A percentile compares a stretch with the other conserved stretches of the same genome.
Conservation (phyloP, 1,140 invertebrate species). For the Camponotus pennsylvanicus region DNA sequence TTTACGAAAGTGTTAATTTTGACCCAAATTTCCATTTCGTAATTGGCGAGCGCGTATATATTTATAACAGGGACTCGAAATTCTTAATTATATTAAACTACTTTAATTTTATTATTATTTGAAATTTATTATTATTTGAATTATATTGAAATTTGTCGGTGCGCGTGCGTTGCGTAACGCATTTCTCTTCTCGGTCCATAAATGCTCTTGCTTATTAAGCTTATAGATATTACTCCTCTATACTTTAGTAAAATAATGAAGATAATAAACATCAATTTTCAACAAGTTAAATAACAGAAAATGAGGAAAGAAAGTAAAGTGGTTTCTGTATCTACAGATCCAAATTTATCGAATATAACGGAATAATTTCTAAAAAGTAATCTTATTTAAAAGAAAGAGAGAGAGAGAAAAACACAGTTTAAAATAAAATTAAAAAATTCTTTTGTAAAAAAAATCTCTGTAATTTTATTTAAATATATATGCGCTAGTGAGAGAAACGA, state of each 20-base stretch:
- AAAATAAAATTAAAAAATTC: conserved; percentile 29
- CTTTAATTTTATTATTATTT: conserved; percentile 1
- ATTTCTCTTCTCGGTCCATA: neutral
- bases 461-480: conserved; percentile 2
- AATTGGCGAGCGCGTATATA: conserved; percentile 34
- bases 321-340: neutral
- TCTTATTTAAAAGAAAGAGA: neutral
- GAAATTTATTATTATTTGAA: no score
- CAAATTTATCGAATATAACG: conserved; percentile 2
- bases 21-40: conserved; percentile 49
- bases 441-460: neutral
- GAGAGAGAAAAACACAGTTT: neutral
- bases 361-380: conserved; percentile 4
- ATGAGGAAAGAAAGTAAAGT: neutral
- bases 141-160: neutral
- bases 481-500: neutral
- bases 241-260: conserved; percentile 13
- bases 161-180: neutral
- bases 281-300: neutral
- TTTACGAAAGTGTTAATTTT: conserved; percentile 44
- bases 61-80: neutral
- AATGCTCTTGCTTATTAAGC: neutral
- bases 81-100: conserved; percentile 25
- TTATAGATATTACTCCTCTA: neutral
- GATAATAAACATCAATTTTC: conserved; percentile 23